These are phyloP conservation scores for Nibea albiflora DNA, from an alignment of 2,113 vertebrate genomes.

Conservation along the genomic window DNA sequence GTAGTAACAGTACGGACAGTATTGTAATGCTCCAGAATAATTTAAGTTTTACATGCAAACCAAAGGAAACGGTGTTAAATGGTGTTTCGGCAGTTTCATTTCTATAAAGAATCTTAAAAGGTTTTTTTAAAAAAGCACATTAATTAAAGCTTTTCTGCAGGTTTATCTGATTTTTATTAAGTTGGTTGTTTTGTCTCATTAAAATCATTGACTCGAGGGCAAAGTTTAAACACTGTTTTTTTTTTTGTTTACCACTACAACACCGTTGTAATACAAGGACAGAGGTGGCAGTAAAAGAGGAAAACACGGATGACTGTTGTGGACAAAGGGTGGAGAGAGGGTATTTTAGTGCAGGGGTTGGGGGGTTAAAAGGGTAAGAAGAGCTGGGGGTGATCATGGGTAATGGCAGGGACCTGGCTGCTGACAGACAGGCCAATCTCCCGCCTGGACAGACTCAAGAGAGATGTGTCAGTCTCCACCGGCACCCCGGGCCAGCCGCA, in stretches of 20 bases:
- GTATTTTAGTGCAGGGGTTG: slow-evolving; percentile 21
- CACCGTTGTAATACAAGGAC: slow-evolving; percentile 21
- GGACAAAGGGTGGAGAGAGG: slow-evolving; percentile 35
- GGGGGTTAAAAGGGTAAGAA: slow-evolving; percentile 61
- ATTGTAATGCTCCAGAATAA: neutral
- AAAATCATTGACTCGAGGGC: slow-evolving; percentile 40
- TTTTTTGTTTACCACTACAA: slow-evolving; percentile 53
- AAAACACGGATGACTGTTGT: slow-evolving; percentile 27
- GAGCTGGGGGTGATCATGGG: slow-evolving; percentile 77
- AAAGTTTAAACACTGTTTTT: slow-evolving; percentile 35
- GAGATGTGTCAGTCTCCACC: slow-evolving; percentile 80
- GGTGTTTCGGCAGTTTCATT: slow-evolving; percentile 4
- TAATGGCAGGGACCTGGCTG: slow-evolving; percentile 70
- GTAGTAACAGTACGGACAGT: no score
- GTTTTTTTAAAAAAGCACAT: neutral
- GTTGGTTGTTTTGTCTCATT: slow-evolving; percentile 46
- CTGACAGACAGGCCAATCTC: slow-evolving; percentile 86
- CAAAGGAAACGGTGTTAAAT: neutral
- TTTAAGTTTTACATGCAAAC: slow-evolving; percentile 15
- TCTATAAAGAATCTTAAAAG: slow-evolving; percentile 3
- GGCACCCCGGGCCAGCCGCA: slow-evolving; percentile 85
- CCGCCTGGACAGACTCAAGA: slow-evolving; percentile 79
- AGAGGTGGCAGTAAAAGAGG: slow-evolving; percentile 4
- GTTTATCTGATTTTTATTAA: slow-evolving; percentile 42
- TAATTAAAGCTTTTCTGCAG: slow-evolving; percentile 37